Conservation (phyloP, 2,113 vertebrate genomes). For the Mugil cephalus region DNA sequence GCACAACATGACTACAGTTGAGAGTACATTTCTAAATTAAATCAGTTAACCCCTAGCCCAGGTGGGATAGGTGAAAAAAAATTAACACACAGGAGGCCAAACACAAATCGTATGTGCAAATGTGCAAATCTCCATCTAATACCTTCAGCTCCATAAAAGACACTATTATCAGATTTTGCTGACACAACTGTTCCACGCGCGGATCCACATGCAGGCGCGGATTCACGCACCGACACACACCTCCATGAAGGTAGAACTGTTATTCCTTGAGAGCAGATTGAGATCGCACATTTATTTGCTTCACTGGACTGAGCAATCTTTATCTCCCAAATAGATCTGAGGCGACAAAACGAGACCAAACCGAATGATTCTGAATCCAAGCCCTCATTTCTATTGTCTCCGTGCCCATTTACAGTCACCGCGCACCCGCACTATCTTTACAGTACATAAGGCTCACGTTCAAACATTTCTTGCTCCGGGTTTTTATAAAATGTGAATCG, state of each 20-base stretch:
- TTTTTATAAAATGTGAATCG: slow-evolving; percentile 38
- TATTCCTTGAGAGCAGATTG: slow-evolving; percentile 66
- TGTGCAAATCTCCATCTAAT: too few relatives aligned
- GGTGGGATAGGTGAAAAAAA: slow-evolving; percentile 28
- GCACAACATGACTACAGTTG: not conserved
- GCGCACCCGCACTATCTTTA: not conserved
- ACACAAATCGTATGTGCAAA: too few relatives aligned
- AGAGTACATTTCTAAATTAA: slow-evolving; percentile 37
- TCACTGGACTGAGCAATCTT: slow-evolving; percentile 76
- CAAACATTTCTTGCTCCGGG: slow-evolving; percentile 29
- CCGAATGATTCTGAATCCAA: slow-evolving; percentile 38
- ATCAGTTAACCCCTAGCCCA: slow-evolving; percentile 8
- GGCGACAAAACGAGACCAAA: slow-evolving; percentile 51
- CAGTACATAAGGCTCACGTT: slow-evolving; percentile 31
- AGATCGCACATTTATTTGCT: slow-evolving; percentile 74
- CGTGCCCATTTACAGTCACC: slow-evolving; percentile 30
- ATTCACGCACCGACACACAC: slow-evolving; percentile 20
- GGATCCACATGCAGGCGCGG: slow-evolving; percentile 10
- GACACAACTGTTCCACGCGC: slow-evolving; percentile 48
- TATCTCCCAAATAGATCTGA: slow-evolving; percentile 69
- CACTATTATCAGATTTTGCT: slow-evolving; percentile 63
- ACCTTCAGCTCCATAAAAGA: slow-evolving; percentile 59
- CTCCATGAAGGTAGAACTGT: slow-evolving; percentile 58
- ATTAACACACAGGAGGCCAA: slow-evolving; percentile 55
- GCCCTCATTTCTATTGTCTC: slow-evolving; percentile 33